Base-by-base conservation (phyloP, 2,888 invertebrate species). In the Melipona beecheii region DNA sequence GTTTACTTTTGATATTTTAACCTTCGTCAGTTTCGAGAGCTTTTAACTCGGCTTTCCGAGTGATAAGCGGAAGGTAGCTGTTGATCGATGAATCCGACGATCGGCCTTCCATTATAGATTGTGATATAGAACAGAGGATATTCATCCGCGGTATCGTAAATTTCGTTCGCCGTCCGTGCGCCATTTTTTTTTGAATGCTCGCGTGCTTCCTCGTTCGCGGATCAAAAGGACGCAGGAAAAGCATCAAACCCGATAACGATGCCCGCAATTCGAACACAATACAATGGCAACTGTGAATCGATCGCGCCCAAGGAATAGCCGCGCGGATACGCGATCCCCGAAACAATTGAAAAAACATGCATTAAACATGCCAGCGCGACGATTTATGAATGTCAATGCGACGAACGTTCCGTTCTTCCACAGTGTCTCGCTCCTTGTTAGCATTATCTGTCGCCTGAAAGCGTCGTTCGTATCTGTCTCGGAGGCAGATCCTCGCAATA, bases 321-420 rank as follows among this genome's bases (percentile, higher is more conserved):
- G 62, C 43, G 68, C 50, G 89, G 81, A 85, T 86, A 81, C 87
- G 82, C 75, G 84, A 83, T 66, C 81, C 62, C 71, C 62, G 84
- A 84, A 84, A 91, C 90, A 86, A 91, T 90, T 86, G 90, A 88
- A 89, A 89, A 91, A 90, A 89, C 85, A 89, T 91, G 83, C 83
- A 90, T 91, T 89, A 91, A 90, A 87, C 89, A 87, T 87, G 85
- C 73, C 79, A 62, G 60, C 36, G 15, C 54, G 68, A 84, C 87
- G 87, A 89, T 89, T 89, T 89, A 89, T 82, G 72, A 79, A 64
- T 60, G 74, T 49, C 78, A 76, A 79, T 66, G 69, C 75, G 54
- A 56, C 64, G 27, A 64, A n/a, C 69, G 36, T 75, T 68, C 31
- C 65, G 36, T 75, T 43, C 64, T 50, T 62, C 56, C 13, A 69